phyloP scores from a whole-genome alignment of 2,888 invertebrate genomes.

The Automeris io region DNA sequence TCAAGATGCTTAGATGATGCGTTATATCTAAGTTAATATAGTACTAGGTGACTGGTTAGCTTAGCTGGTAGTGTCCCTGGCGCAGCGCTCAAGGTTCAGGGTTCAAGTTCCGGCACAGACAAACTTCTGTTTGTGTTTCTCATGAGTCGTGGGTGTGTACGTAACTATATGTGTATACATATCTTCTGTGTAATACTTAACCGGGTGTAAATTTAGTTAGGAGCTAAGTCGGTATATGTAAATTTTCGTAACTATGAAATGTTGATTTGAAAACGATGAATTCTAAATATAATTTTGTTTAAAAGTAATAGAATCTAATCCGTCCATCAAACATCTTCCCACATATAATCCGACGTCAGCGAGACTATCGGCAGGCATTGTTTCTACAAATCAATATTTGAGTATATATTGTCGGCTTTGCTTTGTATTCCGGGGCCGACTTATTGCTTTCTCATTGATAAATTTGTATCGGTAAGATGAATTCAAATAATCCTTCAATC shows the following conservation, averaged over 20 bases:
- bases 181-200: too few species aligned
- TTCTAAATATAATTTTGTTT: slow-evolving; percentile 3
- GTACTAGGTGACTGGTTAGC: too few species aligned
- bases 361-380: slow-evolving; percentile 43
- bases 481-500: slow-evolving; percentile 69
- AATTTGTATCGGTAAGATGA: slow-evolving; percentile 61
- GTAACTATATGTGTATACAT: too few species aligned
- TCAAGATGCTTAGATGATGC: too few species aligned
- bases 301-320: slow-evolving; percentile 27
- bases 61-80: too few species aligned
- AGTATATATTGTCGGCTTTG: slow-evolving; percentile 56
- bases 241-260: neutral
- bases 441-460: slow-evolving; percentile 57
- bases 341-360: slow-evolving; percentile 39
- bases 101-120: too few species aligned
- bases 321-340: slow-evolving; percentile 54
- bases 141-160: too few species aligned
- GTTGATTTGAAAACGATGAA: neutral
- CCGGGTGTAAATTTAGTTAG: too few species aligned
- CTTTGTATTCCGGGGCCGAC: slow-evolving; percentile 64
- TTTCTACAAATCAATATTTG: slow-evolving; percentile 77
- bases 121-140: too few species aligned
- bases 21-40: too few species aligned
- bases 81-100: too few species aligned
- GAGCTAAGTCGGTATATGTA: too few species aligned